These are phyloP conservation scores for Porites lobata DNA, from an alignment of 92 coral and sea anemone genomes.

Conservation along the genomic window DNA sequence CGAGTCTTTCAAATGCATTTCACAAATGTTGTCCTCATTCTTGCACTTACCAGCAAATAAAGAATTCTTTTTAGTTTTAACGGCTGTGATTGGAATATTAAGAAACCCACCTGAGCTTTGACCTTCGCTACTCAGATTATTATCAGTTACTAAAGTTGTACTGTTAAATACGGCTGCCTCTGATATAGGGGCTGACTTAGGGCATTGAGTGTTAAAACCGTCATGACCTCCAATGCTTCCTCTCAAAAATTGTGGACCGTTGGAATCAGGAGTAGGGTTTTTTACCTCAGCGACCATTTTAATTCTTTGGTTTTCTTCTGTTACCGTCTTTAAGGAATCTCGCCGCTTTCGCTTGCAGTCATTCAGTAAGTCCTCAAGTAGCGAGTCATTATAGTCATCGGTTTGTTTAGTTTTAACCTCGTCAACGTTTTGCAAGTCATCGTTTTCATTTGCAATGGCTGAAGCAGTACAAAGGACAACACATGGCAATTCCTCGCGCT, in stretches of 20 bases:
- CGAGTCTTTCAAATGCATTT: not conserved
- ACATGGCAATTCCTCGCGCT: not conserved
- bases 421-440: not conserved
- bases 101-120: not conserved
- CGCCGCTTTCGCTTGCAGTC: constrained; percentile 25
- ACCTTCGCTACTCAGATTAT: not conserved
- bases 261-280: not conserved
- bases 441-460: not conserved
- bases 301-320: constrained; percentile 4
- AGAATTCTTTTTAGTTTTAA: not conserved
- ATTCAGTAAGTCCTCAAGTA: constrained; percentile 45
- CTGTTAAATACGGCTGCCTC: not conserved
- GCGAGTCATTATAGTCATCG: constrained; percentile 21
- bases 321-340: constrained; percentile 13
- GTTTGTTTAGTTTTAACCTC: not conserved
- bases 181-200: not conserved
- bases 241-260: too few relatives aligned
- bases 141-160: not conserved
- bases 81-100: not conserved
- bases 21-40: not conserved
- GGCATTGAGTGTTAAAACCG: not conserved
- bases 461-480: not conserved
- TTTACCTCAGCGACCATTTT: not conserved
- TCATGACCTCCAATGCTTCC: not conserved
- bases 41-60: not conserved